phyloP scores from a whole-genome alignment of 2,113 vertebrate genomes.

The Anseranas semipalmata region DNA sequence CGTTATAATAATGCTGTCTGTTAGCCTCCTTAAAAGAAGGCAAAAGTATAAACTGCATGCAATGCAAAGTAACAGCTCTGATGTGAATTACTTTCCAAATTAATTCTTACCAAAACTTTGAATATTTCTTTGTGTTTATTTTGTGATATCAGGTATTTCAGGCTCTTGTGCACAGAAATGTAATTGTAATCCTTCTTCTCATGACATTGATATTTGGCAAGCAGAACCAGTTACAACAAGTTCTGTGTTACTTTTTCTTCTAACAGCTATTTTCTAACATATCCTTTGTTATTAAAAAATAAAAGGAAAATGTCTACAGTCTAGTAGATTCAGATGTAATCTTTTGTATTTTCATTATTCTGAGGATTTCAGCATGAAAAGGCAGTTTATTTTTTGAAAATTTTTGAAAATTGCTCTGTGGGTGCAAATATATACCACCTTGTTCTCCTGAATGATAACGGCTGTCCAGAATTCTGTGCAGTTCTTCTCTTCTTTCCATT shows the following conservation, averaged over 20 bases:
- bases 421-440: background rate
- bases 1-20: background rate
- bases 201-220: background rate
- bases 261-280: background rate
- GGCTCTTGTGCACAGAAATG: background rate
- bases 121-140: conserved; percentile 9
- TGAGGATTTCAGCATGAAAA: background rate
- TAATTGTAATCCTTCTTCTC: conserved; percentile 9
- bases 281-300: background rate
- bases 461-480: background rate
- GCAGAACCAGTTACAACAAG: conserved; percentile 25
- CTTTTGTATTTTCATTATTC: background rate
- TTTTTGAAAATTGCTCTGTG: background rate
- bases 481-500: background rate
- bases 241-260: background rate
- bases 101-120: conserved; percentile 9
- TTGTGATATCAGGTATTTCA: conserved; percentile 44
- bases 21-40: background rate
- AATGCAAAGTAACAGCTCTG: background rate
- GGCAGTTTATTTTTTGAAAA: background rate
- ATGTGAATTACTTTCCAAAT: background rate
- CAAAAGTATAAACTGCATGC: background rate
- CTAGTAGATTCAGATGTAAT: background rate
- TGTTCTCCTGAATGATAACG: background rate
- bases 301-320: background rate